Base-by-base conservation (phyloP, 2,797 vertebrate genomes). In the Coccyzus lansbergi region DNA sequence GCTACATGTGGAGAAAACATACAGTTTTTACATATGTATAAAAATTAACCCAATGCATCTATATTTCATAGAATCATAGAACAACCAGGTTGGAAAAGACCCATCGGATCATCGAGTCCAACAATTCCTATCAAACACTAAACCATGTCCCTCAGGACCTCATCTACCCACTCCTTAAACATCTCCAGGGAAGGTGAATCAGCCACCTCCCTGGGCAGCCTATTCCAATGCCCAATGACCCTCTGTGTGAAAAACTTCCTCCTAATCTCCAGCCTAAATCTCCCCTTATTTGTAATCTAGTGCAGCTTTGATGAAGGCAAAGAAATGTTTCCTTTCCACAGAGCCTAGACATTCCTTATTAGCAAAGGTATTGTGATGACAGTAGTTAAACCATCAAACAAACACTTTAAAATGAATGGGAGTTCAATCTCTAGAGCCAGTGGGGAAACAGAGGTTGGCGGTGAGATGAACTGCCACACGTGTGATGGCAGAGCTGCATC, bases 401-500 rank as follows among this genome's bases (percentile, higher is more conserved):
- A 22, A 48, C 11, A 12, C 6, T 70, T 67, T 1, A 17, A 93
- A 78, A 48, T 21, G 12, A n/a, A 7, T 0, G 3, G 3, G 10
- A 80, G 24, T 51, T 46, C 18, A 24, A 65, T 3, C 5, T 10
- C 3, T 2, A 58, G 28, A 75, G 33, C 5, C 15, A 33, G 24
- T 48, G 16, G 31, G 36, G 62, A 72, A 40, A 31, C 18, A 15
- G 28, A 44, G 6, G 31, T 24, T 16, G 26, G 28, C 28, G 33
- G 13, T 9, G 21, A 78, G 48, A 33, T 40, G 25, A 60, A 59
- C 38, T 60, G 46, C 20, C 6, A 5, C 53, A 11, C 0, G 2
- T 8, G 2, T 38, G 58, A 71, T 0, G 0, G 64, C 36, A 77
- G 4, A 44, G 36, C 22, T 2, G 1, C 12, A 16, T 40, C 25